Percentiles rank a stretch among this genome's conserved stretches.
Conservation (phyloP, 2,797 vertebrate genomes). For the Tarsius wallacei region DNA sequence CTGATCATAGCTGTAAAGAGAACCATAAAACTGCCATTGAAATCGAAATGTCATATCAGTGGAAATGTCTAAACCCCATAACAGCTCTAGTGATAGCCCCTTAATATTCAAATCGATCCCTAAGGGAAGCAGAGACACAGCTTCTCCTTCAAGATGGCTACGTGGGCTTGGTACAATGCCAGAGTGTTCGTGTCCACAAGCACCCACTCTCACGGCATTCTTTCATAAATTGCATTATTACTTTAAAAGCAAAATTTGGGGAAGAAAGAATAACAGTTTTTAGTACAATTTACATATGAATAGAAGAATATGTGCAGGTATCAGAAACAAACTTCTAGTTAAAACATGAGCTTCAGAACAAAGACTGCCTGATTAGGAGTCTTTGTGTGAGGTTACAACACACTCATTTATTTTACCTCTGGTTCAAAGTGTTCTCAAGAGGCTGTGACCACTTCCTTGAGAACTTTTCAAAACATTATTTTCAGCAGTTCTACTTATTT, state of each 20-base stretch:
- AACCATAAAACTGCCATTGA: constrained; percentile 76
- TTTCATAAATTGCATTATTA: constrained; percentile 68
- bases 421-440: constrained; percentile 62
- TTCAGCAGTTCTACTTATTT: not conserved
- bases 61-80: constrained; percentile 68
- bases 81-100: constrained; percentile 63
- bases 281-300: constrained; percentile 85
- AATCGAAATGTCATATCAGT: constrained; percentile 73
- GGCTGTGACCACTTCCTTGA: constrained; percentile 68
- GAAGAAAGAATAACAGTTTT: constrained; percentile 78
- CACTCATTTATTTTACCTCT: not conserved
- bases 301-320: constrained; percentile 67
- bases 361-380: constrained; percentile 79
- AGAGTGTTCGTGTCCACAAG: rapidly evolving
- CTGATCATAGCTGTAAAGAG: constrained; percentile 45
- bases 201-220: not conserved
- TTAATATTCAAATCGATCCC: constrained; percentile 69
- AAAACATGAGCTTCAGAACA: constrained; percentile 69
- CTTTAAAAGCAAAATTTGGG: constrained; percentile 70
- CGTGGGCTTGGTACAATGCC: not conserved
- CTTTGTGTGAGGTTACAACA: constrained; percentile 13
- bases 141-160: constrained; percentile 1
- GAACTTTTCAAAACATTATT: constrained; percentile 71
- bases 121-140: not conserved
- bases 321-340: not conserved